These are phyloP conservation scores for Ostrea denselamellosa DNA, from an alignment of 1,140 invertebrate genomes.

Conservation along the genomic window DNA sequence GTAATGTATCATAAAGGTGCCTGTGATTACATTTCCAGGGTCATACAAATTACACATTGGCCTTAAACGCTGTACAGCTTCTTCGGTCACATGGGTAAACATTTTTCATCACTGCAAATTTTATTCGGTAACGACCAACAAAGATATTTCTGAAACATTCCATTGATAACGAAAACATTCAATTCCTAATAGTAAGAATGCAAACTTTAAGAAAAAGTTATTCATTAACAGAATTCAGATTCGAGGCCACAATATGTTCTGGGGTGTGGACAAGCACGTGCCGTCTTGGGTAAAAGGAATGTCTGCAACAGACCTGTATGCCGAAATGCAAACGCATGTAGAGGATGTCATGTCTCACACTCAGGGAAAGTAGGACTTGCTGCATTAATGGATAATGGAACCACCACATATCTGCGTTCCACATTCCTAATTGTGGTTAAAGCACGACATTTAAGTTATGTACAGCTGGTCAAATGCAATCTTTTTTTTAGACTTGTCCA, in stretches of 20 bases:
- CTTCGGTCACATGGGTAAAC: neutral
- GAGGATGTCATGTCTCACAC: slow-evolving; percentile 52
- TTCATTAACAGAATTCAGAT: slow-evolving; percentile 46
- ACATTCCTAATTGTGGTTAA: no score
- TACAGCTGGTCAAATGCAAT: neutral
- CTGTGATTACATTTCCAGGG: neutral
- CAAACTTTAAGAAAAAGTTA: neutral
- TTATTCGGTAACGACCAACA: no score
- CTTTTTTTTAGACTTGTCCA: slow-evolving; percentile 54
- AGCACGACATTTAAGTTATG: no score
- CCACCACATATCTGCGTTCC: no score
- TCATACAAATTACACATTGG: neutral
- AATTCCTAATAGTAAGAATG: no score
- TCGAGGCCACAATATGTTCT: slow-evolving; percentile 57
- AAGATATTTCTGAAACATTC: no score
- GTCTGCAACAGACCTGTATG: slow-evolving; percentile 32
- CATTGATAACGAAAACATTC: no score
- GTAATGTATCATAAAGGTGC: no score
- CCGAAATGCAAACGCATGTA: slow-evolving; percentile 47
- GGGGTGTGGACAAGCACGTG: slow-evolving; percentile 43
- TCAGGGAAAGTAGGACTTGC: slow-evolving; percentile 44
- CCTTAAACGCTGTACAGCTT: neutral
- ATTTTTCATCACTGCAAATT: no score
- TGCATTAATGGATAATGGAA: no score
- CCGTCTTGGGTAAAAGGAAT: slow-evolving; percentile 50